phyloP scores from a whole-genome alignment of 2,888 invertebrate species.

The Mimachlamys varia region DNA sequence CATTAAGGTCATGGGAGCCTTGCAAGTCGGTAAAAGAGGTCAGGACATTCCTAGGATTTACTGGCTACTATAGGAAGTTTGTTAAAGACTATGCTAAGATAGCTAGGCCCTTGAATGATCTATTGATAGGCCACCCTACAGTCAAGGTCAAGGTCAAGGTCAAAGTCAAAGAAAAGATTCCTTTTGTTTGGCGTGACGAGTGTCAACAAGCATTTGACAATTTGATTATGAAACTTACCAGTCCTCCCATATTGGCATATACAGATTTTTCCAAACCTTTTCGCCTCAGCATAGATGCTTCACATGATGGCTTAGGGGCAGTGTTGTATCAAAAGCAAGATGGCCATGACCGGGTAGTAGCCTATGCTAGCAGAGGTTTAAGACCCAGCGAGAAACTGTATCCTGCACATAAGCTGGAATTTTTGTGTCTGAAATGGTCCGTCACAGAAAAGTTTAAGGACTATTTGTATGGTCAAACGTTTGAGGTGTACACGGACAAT shows the following conservation, averaged over 20 bases:
- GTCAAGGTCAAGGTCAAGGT: constrained; percentile 14
- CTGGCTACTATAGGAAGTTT: constrained; percentile 50
- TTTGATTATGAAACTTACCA: constrained; percentile 23
- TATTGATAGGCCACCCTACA: constrained; percentile 49
- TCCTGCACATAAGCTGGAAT: too few species aligned
- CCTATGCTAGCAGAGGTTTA: constrained; percentile 41
- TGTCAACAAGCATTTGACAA: constrained; percentile 43
- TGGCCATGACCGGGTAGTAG: not conserved
- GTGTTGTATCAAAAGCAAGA: constrained; percentile 44
- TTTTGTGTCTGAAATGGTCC: too few species aligned
- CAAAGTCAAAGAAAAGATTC: not conserved
- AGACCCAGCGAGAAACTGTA: constrained; percentile 37
- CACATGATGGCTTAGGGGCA: constrained; percentile 41
- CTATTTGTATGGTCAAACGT: too few species aligned
- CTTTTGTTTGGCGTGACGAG: constrained; percentile 32
- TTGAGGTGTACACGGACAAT: too few species aligned
- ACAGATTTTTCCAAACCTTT: constrained; percentile 47
- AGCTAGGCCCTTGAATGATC: constrained; percentile 52
- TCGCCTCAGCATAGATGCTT: constrained; percentile 42
- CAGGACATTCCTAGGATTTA: constrained; percentile 48
- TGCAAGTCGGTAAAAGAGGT: constrained; percentile 42
- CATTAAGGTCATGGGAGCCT: constrained; percentile 22
- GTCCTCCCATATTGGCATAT: constrained; percentile 43
- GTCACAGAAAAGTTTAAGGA: too few species aligned
- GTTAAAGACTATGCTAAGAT: constrained; percentile 48